Conservation (phyloP, 2,888 invertebrate species). For the Malachius bipustulatus region DNA sequence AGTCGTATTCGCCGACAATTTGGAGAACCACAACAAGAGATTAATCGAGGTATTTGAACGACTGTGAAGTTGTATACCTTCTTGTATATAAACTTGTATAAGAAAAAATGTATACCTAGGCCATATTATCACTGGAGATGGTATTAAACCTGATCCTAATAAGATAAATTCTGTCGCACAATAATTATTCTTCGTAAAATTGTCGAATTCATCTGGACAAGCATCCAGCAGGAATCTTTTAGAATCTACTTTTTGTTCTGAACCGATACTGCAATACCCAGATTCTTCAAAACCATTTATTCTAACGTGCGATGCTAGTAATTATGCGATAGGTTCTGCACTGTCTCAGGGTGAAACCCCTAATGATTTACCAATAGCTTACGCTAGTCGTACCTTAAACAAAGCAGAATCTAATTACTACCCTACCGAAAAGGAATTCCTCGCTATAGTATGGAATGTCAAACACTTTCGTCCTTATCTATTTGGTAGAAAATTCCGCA, state of each 20-base stretch:
- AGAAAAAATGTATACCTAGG: slow-evolving; percentile 23
- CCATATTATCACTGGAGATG: slow-evolving; percentile 20
- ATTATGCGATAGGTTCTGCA: slow-evolving; percentile 24
- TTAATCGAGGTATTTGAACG: slow-evolving; percentile 20
- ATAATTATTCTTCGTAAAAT: slow-evolving; percentile 20
- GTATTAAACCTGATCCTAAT: slow-evolving; percentile 21
- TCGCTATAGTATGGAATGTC: slow-evolving; percentile 29
- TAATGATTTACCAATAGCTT: slow-evolving; percentile 29
- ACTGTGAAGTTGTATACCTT: no score
- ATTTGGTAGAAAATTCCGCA: slow-evolving; percentile 28
- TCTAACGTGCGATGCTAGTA: slow-evolving; percentile 29
- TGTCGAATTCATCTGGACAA: slow-evolving; percentile 19
- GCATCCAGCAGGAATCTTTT: slow-evolving; percentile 12
- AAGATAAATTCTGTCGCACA: slow-evolving; percentile 17
- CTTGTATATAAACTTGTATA: no score
- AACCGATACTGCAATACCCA: slow-evolving; percentile 18
- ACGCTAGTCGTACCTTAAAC: slow-evolving; percentile 27
- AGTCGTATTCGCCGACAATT: slow-evolving; percentile 17
- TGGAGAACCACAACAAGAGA: slow-evolving; percentile 16
- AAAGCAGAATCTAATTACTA: slow-evolving; percentile 28
- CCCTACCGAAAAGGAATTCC: slow-evolving; percentile 30
- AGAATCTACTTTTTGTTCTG: slow-evolving; percentile 12
- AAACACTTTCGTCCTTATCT: slow-evolving; percentile 31
- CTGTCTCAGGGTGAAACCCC: slow-evolving; percentile 26
- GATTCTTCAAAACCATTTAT: slow-evolving; percentile 23